Base-by-base conservation (phyloP, 2,113 vertebrate species). In the Junco hyemalis region DNA sequence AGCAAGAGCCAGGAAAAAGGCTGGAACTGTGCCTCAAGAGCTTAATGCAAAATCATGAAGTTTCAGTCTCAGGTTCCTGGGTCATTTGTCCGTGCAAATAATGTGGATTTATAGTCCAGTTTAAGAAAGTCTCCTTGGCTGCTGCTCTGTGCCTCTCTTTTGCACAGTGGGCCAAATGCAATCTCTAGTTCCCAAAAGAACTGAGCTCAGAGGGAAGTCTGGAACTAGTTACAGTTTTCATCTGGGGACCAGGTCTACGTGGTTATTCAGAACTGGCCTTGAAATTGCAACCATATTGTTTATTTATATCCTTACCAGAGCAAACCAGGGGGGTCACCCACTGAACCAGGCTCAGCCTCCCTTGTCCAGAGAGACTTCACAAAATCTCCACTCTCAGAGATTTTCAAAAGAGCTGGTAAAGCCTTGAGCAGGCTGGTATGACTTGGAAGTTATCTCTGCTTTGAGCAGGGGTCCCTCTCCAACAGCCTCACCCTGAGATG, bases 1-100 rank as follows among this genome's bases (percentile, higher is more conserved):
- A 92, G 82, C 72, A 66, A 86, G 60, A 79, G 91, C 95, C 96
- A 96, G 88, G 83, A 95, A 95, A 95, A 90, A 70, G 35, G 33
- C 69, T 96, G 94, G 94, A 95, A 83, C 71, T 17, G 64, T 86
- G 94, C 88, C 93, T 81, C 86, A 63, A 54, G 68, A 92, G 72
- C 80, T 94, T 94, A 93, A 78, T 78, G 82, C 61, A 92, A 93
- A 94, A 95, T 93, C 76, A 95, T 40, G 70, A 86, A 94, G 56
- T 78, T 94, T 82, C 92, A 96, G 12, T 42, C 86, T 94, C 72
- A 73, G 60, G 81, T 95, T 96, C 95, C 95, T 90, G 84, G 87
- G 90, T 92, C 90, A 78, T 94, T 94, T 88, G 87, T 95, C 85
- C 74, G 1, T 90, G 74, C 74, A 93, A 95, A 96, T 17, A 92